phyloP scores from a whole-genome alignment of 2,888 invertebrate species.

The Microplitis manilae region DNA sequence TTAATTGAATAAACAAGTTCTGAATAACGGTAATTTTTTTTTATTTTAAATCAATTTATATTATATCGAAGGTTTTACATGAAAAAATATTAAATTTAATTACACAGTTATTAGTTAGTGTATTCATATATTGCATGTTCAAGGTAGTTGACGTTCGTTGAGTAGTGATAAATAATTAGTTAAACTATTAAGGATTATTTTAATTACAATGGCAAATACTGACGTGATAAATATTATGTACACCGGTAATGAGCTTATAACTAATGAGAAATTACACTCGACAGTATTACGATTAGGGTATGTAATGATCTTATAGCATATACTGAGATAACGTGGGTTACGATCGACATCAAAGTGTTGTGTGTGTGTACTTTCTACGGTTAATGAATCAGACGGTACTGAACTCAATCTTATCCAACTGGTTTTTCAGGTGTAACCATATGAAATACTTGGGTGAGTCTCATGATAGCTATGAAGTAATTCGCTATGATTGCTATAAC shows the following conservation, averaged over 20 bases:
- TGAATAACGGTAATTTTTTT: neutral
- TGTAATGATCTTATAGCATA: conserved; percentile 21
- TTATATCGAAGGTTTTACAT: neutral
- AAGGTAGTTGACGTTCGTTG: neutral
- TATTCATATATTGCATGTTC: neutral
- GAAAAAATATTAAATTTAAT: neutral
- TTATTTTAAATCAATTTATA: neutral
- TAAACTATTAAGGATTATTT: conserved; percentile 13
- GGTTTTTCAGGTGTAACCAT: conserved; percentile 30
- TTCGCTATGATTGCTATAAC: too few species aligned
- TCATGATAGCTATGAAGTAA: neutral
- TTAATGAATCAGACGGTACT: conserved; percentile 25
- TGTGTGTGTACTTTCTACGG: conserved; percentile 21
- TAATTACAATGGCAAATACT: conserved; percentile 19
- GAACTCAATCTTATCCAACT: conserved; percentile 27
- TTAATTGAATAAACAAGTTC: neutral
- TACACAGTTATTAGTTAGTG: neutral
- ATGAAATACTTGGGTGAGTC: conserved; percentile 16
- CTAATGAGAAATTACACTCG: neutral
- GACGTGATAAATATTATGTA: neutral
- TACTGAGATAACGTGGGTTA: neutral
- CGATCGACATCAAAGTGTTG: conserved; percentile 10
- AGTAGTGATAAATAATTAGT: conserved; percentile 14
- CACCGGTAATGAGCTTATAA: neutral
- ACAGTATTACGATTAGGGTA: conserved; percentile 11